phyloP scores from a whole-genome alignment of 2,888 invertebrate species.

The Amiota minor region DNA sequence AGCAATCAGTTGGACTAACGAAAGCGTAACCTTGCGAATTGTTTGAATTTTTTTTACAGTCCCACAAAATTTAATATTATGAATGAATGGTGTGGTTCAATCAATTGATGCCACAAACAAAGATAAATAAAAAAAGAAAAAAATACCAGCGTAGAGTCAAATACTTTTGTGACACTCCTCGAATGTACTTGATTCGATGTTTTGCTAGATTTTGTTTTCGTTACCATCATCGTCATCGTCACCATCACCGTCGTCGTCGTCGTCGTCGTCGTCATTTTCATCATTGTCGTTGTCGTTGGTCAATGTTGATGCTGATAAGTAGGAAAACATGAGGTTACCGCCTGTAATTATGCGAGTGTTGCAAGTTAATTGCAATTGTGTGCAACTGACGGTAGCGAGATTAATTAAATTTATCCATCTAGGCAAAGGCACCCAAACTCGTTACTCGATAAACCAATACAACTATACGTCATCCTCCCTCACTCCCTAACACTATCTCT shows the following conservation, averaged over 20 bases:
- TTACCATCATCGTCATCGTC: not conserved
- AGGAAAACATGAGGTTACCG: conserved; percentile 70
- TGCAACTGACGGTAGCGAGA: conserved; percentile 70
- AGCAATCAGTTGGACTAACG: no score
- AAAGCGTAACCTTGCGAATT: no score
- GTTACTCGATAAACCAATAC: no score
- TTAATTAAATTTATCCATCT: conserved; percentile 69
- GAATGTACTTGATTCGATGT: not conserved
- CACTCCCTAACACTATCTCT: no score
- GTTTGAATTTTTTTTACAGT: no score
- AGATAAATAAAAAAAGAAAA: conserved; percentile 50
- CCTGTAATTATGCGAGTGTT: conserved; percentile 70
- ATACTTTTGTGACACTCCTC: conserved; percentile 33
- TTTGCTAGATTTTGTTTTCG: not conserved
- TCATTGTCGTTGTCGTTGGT: conserved; percentile 39
- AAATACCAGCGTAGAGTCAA: no score
- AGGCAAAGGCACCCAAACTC: conserved; percentile 12
- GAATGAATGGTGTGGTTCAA: not conserved
- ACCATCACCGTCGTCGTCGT: not conserved
- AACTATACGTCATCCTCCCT: no score
- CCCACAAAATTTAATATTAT: no score
- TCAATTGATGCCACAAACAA: not conserved
- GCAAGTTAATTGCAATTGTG: conserved; percentile 72
- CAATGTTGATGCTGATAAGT: conserved; percentile 67
- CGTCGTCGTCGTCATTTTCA: not conserved